Evolutionary conservation across 2,797 vertebrate species (phyloP), one percentile per base, ranked within the genome.

Genomic region (Pantherophis vulpinus): DNA sequence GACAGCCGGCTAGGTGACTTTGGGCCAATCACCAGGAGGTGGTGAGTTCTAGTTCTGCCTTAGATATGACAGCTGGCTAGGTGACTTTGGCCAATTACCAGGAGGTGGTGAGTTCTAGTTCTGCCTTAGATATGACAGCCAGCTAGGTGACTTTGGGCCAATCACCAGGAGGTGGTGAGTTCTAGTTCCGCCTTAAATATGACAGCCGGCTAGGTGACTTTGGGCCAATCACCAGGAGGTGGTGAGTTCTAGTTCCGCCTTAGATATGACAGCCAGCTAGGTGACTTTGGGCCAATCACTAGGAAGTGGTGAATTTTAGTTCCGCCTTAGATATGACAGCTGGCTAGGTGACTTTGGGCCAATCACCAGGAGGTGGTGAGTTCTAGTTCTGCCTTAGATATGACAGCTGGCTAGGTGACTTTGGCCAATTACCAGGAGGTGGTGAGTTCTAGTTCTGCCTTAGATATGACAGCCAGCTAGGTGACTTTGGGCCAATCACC

Each of bases 1-100:
- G 47, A 51, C 1, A 51, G 47, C 1, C 7, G 0, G 10, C 3
- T 61, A 25, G 61, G 9, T 63, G 61, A 2, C 12, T n/a, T 66
- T 13, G 63, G 29, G 27, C 29, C 63, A 66, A 66, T 66, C 61
- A 5, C 29, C 63, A n/a, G 63, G 63, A 14, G 63, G 1, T 0
- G 13, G 29, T 14, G 63, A n/a, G 29, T n/a, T n/a, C 29, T 66
- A 66, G 63, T 66, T 25, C 29, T 0, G 0, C 12, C 5, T 66
- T 14, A n/a, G 0, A 14, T 6, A 66, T 14, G 29, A 2, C 0
- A n/a, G 13, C 0, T 1, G 2, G 0, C 29, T 66, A 14, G 23
- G 23, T 61, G 61, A 5, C 12, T n/a, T 66, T 12, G 61, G 27
- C 27, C 61, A 66, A 66, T 63, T 27, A 5, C 27, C 12, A n/a